Percentiles rank a stretch among this genome's conserved stretches.
Conservation (phyloP, 37 sponge, comb jelly and placozoan species). For the Petrosia ficiformis region DNA sequence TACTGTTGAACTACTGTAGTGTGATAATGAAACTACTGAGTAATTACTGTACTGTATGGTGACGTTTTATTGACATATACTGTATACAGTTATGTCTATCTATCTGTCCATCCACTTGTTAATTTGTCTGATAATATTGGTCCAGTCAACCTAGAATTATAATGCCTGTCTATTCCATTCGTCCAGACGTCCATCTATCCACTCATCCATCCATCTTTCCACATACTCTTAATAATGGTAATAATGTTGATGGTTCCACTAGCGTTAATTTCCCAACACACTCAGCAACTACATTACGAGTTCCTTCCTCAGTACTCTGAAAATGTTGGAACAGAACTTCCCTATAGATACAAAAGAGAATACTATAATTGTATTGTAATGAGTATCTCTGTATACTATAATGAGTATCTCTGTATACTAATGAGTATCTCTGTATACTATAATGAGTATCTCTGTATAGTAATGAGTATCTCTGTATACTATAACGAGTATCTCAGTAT, state of each 20-base stretch:
- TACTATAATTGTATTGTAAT: neutral
- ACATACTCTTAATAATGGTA: conserved; percentile 76
- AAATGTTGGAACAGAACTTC: conserved; percentile 86
- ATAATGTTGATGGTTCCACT: conserved; percentile 78
- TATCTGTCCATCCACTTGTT: conserved; percentile 11
- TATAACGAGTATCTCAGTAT: too few species aligned
- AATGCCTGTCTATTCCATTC: too few species aligned
- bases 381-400: too few species aligned
- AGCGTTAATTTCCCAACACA: conserved; percentile 97
- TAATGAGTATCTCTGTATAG: too few species aligned
- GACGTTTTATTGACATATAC: neutral
- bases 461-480: too few species aligned
- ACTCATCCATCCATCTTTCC: too few species aligned
- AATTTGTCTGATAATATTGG: neutral
- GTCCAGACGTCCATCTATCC: too few species aligned
- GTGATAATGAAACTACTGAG: neutral
- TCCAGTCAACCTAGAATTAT: too few species aligned
- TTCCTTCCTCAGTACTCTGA: conserved; percentile 91
- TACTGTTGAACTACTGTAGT: too few species aligned
- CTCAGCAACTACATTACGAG: conserved; percentile 95
- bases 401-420: too few species aligned
- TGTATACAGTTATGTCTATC: neutral
- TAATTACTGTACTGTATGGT: neutral
- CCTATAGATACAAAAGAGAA: conserved; percentile 30
- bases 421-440: too few species aligned